Base-by-base conservation (phyloP, 2,113 vertebrate species). In the Sturnus vulgaris region DNA sequence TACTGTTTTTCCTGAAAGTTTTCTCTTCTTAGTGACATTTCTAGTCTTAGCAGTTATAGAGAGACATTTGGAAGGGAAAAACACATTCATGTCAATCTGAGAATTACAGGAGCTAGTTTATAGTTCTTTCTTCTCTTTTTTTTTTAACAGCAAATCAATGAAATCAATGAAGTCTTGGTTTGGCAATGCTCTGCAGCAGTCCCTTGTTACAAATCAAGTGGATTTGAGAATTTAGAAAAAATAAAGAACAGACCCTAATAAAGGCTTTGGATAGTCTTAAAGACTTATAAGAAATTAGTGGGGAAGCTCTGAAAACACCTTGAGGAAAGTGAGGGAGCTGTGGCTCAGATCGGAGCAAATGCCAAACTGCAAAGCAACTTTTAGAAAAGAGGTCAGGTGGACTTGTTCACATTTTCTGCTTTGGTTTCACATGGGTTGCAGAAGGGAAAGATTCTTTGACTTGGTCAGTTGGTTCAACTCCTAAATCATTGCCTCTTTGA, bases 141-240 rank as follows among this genome's bases (percentile, higher is more conserved):
- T 53, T 76, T 53, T 56, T 30, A 47, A 59, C n/a, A 31, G 6
- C 53, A 61, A 63, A 10, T 96, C 83, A 81, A 55, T 96, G 25
- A 78, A 91, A 81, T 95, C 83, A 71, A 89, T 95, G 68, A 88
- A 86, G 31, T 37, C 71, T 85, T 76, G 37, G 47, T 82, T 90
- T 73, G 30, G 59, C 56, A 73, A 12, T 28, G 47, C 72, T 71
- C 30, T 77, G 47, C 47, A 91, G 56, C 30, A 64, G 56, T 84
- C 61, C 72, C 81, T 52, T 61, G 53, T 23, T 69, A 57, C 22
- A 78, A 84, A 75, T 72, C n/a, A 76, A 72, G 49, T 37, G 25
- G 18, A 28, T 82, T 47, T 91, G 83, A 81, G 83, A 91, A 78
- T 47, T 86, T 1, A 10, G 37, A 60, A 88, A 81, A 85, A 53